Percentiles rank a stretch among this genome's conserved stretches.
These are phyloP conservation scores for Zoanthus gigantus DNA, from an alignment of 92 coral and sea anemone species.

Conservation along the genomic window DNA sequence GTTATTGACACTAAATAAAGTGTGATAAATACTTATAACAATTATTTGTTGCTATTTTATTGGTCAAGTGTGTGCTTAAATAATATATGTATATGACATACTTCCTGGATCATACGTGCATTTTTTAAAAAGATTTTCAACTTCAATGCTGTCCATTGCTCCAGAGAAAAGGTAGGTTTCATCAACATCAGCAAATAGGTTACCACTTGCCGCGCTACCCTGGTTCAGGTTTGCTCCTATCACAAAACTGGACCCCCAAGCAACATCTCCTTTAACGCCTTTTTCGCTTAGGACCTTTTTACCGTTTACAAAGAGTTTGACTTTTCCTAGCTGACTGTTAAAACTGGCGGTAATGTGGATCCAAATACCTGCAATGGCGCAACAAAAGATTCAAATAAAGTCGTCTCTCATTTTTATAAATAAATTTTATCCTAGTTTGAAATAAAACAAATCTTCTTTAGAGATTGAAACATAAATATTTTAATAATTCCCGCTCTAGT, in stretches of 20 bases:
- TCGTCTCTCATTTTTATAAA: too few relatives aligned
- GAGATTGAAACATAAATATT: too few relatives aligned
- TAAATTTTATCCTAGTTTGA: too few relatives aligned
- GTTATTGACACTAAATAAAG: too few relatives aligned
- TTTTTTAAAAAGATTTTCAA: conserved; percentile 47
- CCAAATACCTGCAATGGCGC: conserved; percentile 66
- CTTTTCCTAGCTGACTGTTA: conserved; percentile 69
- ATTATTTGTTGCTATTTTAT: too few relatives aligned
- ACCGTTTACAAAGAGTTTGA: conserved; percentile 68
- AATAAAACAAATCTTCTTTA: too few relatives aligned
- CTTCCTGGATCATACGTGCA: conserved; percentile 67
- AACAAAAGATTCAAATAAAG: too few relatives aligned
- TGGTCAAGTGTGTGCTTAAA: too few relatives aligned
- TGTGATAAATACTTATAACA: too few relatives aligned
- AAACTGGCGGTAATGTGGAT: conserved; percentile 71
- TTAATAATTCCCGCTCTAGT: too few relatives aligned
- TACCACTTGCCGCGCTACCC: conserved; percentile 42
- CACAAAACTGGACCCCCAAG: conserved; percentile 67
- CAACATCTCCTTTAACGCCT: conserved; percentile 54
- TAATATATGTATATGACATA: conserved; percentile 11
- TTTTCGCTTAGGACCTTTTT: conserved; percentile 42
- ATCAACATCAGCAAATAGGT: conserved; percentile 76
- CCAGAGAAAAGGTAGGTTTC: conserved; percentile 67
- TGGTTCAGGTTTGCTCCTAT: conserved; percentile 62
- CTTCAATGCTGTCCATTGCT: conserved; percentile 57